Conservation (phyloP, 2,888 invertebrate species). For the Megastigmus dorsalis region DNA sequence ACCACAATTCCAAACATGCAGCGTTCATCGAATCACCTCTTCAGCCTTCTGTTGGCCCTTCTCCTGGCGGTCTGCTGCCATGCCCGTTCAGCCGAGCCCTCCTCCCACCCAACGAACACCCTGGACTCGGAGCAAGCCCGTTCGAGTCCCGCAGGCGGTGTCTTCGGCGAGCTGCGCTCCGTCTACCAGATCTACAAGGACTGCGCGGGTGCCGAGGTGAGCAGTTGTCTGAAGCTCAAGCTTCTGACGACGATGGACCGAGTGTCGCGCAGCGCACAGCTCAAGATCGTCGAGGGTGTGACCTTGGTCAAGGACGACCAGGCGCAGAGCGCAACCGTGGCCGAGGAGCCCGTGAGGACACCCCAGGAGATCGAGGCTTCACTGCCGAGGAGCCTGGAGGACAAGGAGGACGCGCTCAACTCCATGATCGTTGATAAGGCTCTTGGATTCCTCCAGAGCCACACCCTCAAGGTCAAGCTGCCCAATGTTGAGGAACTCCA, state of each 20-base stretch:
- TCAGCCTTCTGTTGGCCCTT: not conserved
- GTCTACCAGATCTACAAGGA: conserved; percentile 89
- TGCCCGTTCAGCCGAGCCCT: conserved; percentile 62
- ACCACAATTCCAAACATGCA: conserved; percentile 26
- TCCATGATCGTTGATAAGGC: conserved; percentile 85
- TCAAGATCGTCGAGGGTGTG: conserved; percentile 84
- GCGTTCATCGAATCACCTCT: not conserved
- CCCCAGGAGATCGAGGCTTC: conserved; percentile 83
- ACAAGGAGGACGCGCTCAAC: conserved; percentile 83
- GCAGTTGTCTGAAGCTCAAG: conserved; percentile 87
- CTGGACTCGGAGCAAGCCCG: conserved; percentile 66
- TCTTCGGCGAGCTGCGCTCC: conserved; percentile 81
- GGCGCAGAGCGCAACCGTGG: conserved; percentile 57
- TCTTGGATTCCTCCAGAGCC: conserved; percentile 84
- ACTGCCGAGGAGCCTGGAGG: conserved; percentile 84
- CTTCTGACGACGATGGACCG: conserved; percentile 86
- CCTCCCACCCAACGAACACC: conserved; percentile 37
- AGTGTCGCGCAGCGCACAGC: conserved; percentile 79
- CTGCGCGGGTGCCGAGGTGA: conserved; percentile 80
- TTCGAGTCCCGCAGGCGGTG: conserved; percentile 60
- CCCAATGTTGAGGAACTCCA: conserved; percentile 81
- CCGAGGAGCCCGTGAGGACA: conserved; percentile 74
- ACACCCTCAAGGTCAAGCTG: conserved; percentile 88
- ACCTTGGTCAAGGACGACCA: conserved; percentile 81
- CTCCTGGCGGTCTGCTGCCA: not conserved